Evolutionary conservation across 2,797 vertebrate species (phyloP).

Genomic region (Chromis chromis): DNA sequence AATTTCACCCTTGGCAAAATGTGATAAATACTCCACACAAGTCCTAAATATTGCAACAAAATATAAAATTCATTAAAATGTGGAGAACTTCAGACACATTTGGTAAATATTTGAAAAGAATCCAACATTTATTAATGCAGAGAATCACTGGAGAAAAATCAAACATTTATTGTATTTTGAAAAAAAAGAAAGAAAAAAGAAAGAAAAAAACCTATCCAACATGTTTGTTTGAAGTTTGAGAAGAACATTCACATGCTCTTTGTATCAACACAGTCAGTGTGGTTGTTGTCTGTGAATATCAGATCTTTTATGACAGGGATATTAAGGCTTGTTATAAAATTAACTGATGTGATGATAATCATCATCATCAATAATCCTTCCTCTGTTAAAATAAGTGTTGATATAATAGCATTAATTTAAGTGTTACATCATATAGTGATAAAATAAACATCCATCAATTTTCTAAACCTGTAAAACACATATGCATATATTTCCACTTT

Average conservation of each 20-base stretch:
- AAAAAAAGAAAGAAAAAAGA: not conserved
- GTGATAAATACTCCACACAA: not conserved
- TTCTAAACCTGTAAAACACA: not conserved
- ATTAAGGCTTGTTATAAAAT: not conserved
- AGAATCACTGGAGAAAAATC: not conserved
- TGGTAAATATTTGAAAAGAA: conserved; percentile 1
- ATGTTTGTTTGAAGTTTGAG: not conserved
- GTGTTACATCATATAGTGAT: not conserved
- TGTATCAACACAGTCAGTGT: not conserved
- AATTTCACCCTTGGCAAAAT: not conserved
- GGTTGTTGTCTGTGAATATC: not conserved
- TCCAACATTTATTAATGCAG: conserved; percentile 9
- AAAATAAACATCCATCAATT: not conserved
- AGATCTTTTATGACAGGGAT: not conserved
- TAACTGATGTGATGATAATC: not conserved
- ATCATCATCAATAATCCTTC: not conserved
- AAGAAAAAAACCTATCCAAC: not conserved
- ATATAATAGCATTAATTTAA: not conserved
- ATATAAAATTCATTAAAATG: not conserved
- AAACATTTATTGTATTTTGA: conserved; percentile 1
- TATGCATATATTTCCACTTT: not conserved
- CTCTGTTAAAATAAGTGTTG: not conserved
- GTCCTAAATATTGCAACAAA: not conserved
- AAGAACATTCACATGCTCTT: not conserved
- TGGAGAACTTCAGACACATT: not conserved